A percentile compares a stretch with the other conserved stretches of the same genome.
Evolutionary conservation across 2,888 invertebrate species (phyloP).

Genomic region (Spodoptera exigua): DNA sequence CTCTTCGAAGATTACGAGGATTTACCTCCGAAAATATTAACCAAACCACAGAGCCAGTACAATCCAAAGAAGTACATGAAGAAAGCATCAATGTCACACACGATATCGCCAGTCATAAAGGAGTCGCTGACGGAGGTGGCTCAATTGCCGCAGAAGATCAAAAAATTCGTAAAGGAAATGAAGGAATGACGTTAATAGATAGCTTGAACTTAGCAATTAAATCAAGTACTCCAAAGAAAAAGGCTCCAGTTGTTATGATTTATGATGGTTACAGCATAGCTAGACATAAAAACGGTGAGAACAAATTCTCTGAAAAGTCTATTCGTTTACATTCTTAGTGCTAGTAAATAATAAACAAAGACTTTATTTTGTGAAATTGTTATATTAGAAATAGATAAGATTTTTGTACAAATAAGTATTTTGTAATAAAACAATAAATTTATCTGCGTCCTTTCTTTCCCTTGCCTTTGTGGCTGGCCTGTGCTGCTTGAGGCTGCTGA

Average conservation of each 20-base stretch:
- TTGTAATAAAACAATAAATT: conserved; percentile 57
- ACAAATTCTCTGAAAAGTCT: conserved; percentile 76
- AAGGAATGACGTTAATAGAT: conserved; percentile 69
- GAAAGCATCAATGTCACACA: conserved; percentile 75
- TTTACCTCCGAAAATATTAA: conserved; percentile 67
- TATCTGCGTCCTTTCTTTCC: conserved; percentile 87
- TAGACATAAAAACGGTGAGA: conserved; percentile 81
- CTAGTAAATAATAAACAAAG: conserved; percentile 19
- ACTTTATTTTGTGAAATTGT: conserved; percentile 28
- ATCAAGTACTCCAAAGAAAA: conserved; percentile 58
- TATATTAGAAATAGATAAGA: conserved; percentile 44
- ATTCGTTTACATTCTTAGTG: conserved; percentile 71
- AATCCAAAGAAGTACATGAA: conserved; percentile 73
- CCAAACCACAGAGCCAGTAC: conserved; percentile 69
- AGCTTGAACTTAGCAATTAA: conserved; percentile 52
- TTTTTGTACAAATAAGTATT: conserved; percentile 54
- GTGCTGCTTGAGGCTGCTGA: conserved; percentile 79
- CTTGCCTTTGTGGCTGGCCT: conserved; percentile 79
- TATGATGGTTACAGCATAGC: conserved; percentile 85
- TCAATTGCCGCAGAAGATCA: conserved; percentile 79
- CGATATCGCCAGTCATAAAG: conserved; percentile 80
- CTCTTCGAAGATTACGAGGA: conserved; percentile 80
- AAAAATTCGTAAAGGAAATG: conserved; percentile 79
- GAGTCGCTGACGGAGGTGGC: conserved; percentile 81
- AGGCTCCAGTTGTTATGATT: conserved; percentile 74